These are phyloP conservation scores for Xiphophorus couchianus DNA, from an alignment of 2,113 vertebrate species.

Conservation along the genomic window DNA sequence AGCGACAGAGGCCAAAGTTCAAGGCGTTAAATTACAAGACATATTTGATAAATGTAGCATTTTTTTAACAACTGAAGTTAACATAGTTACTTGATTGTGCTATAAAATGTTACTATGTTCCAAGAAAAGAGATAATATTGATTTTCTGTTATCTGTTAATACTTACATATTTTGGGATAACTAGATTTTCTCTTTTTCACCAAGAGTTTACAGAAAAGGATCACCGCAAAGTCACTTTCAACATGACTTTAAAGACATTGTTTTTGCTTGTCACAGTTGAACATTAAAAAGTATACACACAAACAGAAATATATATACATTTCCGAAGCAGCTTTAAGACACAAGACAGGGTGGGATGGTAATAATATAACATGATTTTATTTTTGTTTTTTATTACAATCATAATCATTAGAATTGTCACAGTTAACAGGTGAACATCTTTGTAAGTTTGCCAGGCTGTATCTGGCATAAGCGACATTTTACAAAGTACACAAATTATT, in stretches of 20 bases:
- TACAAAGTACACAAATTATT: background rate
- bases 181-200: background rate
- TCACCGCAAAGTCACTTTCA: background rate
- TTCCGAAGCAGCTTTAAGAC: background rate
- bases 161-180: conserved; percentile 7
- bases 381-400: background rate
- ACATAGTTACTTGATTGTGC: too few relatives aligned
- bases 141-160: too few relatives aligned
- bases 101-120: too few relatives aligned
- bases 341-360: background rate
- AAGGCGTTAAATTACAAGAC: too few relatives aligned
- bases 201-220: background rate
- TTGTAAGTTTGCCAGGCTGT: background rate
- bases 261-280: background rate
- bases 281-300: background rate
- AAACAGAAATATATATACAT: background rate
- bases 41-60: too few relatives aligned
- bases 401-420: background rate
- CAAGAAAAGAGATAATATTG: too few relatives aligned
- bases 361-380: background rate
- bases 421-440: background rate
- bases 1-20: too few relatives aligned
- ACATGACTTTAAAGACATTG: too few relatives aligned
- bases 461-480: background rate
- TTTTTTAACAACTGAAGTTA: too few relatives aligned